A percentile compares a stretch with the other conserved stretches of the same genome.
phyloP scores from a whole-genome alignment of 2,113 vertebrate species.

The Mobula birostris region DNA sequence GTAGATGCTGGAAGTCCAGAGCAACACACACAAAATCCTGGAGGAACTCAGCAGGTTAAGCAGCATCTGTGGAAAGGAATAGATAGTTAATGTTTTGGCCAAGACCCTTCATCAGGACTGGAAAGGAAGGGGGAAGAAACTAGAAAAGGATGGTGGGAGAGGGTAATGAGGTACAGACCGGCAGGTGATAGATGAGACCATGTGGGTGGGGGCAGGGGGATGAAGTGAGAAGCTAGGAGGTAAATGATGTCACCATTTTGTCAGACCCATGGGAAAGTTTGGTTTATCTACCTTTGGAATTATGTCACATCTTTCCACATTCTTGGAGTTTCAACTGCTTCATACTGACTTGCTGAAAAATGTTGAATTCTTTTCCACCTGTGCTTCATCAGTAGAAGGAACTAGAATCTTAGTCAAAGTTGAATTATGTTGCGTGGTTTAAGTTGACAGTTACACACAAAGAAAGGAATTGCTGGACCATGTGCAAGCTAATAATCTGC shows the following conservation, averaged over 20 bases:
- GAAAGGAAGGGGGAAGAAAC: too few species aligned
- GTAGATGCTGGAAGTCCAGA: too few species aligned
- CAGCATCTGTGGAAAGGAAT: too few species aligned
- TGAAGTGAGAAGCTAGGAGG: too few species aligned
- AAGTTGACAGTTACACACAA: neutral
- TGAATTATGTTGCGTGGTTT: neutral
- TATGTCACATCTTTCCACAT: neutral
- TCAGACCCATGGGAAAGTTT: neutral
- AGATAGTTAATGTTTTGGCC: too few species aligned
- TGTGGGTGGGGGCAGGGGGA: too few species aligned
- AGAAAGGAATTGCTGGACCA: neutral
- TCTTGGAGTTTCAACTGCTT: neutral
- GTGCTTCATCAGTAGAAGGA: neutral
- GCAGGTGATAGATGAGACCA: too few species aligned
- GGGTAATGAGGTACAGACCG: too few species aligned
- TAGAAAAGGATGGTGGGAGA: too few species aligned
- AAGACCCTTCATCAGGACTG: too few species aligned
- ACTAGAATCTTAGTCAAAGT: neutral
- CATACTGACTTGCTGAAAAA: neutral
- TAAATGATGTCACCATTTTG: neutral
- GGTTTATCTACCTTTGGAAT: neutral
- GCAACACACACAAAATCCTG: too few species aligned
- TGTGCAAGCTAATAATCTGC: neutral
- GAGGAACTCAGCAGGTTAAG: too few species aligned
- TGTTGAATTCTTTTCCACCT: neutral